phyloP scores from a whole-genome alignment of 2,888 invertebrate genomes.

The Meta bourneti region DNA sequence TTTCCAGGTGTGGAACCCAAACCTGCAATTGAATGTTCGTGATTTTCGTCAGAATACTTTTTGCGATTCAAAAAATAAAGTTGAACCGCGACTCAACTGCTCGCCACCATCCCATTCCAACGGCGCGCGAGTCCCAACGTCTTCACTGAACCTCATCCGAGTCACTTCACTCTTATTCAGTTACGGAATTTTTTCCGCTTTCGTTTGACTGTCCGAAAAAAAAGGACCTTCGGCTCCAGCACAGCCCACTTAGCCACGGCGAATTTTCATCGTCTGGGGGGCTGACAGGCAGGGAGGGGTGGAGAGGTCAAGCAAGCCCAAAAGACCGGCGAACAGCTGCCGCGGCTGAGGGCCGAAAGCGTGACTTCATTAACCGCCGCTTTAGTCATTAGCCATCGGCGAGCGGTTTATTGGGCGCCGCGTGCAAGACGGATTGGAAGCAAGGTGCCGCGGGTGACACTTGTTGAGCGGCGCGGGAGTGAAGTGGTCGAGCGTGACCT shows the following conservation, averaged over 20 bases:
- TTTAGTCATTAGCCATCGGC: conserved; percentile 31
- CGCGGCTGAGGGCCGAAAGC: background rate
- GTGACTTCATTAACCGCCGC: conserved; percentile 39
- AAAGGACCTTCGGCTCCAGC: background rate
- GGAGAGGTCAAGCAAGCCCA: background rate
- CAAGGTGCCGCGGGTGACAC: conserved; percentile 57
- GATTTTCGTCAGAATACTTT: too few relatives aligned
- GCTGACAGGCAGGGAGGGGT: background rate
- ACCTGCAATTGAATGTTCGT: too few relatives aligned
- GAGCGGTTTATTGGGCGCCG: conserved; percentile 4
- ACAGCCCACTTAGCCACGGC: background rate
- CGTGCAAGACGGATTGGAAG: conserved; percentile 32
- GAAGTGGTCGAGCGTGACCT: conserved; percentile 23
- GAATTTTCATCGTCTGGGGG: background rate
- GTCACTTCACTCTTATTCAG: too few relatives aligned
- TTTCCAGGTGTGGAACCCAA: too few relatives aligned
- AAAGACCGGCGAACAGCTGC: conserved; percentile 35
- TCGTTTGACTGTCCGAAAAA: too few relatives aligned
- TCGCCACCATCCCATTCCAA: too few relatives aligned
- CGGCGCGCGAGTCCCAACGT: too few relatives aligned
- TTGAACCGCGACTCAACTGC: too few relatives aligned
- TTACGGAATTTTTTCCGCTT: too few relatives aligned
- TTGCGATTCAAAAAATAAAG: too few relatives aligned
- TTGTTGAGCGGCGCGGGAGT: conserved; percentile 15
- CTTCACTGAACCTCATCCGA: too few relatives aligned